Conservation (phyloP, 2,888 invertebrate species). For the Stramonita haemastoma region DNA sequence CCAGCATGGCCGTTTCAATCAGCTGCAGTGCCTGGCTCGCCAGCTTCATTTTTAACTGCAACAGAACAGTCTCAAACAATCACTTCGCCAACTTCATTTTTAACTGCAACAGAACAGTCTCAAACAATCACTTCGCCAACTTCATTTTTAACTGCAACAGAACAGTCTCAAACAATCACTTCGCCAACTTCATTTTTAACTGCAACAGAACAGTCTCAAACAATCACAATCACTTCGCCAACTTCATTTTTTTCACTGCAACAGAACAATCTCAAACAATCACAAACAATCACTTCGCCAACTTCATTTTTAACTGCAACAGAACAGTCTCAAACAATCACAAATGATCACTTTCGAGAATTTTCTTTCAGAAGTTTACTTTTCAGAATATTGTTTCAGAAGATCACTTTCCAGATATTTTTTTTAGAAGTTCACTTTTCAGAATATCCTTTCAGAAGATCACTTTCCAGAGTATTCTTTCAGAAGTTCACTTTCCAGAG, state of each 20-base stretch:
- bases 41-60: constrained; percentile 85
- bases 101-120: constrained; percentile 79
- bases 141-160: constrained; percentile 84
- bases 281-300: too few species aligned
- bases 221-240: constrained; percentile 81
- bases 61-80: constrained; percentile 38
- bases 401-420: too few species aligned
- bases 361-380: too few species aligned
- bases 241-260: constrained; percentile 85
- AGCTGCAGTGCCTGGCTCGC: constrained; percentile 86
- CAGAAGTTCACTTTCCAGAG: too few species aligned
- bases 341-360: too few species aligned
- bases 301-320: too few species aligned
- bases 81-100: constrained; percentile 85
- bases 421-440: too few species aligned
- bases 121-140: constrained; percentile 80
- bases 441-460: too few species aligned
- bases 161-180: neutral
- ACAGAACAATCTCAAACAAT: constrained; percentile 43
- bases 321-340: too few species aligned
- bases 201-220: constrained; percentile 74
- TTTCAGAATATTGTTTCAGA: too few species aligned
- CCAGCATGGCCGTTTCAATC: constrained; percentile 84
- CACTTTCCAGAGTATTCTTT: too few species aligned
- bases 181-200: constrained; percentile 86